Base-by-base conservation (phyloP, 64 coral and sea anemone species). In the Montipora foliosa region DNA sequence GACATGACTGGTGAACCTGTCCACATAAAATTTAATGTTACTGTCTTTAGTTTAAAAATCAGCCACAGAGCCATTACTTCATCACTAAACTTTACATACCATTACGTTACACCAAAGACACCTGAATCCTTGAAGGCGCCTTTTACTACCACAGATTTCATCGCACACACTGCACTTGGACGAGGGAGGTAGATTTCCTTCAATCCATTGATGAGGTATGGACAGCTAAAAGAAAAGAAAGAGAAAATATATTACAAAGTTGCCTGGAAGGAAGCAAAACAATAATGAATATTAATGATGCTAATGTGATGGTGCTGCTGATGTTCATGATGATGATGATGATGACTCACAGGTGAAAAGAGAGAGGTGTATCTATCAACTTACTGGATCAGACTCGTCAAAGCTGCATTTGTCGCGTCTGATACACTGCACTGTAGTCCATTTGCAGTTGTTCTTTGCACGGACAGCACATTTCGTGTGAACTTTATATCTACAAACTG, bases 71-170 rank as follows among this genome's bases (percentile, higher is more conserved):
- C 6, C 9, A 5, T 1, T 50, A 8, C 0, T 15, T 16, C 76
- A 11, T 6, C 9, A 49, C 5, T 46, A 15, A 17, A 11, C 8
- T 60, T 8, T 19, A 94, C 97, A 87, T 99, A 99, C 97, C 69
- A 90, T 94, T 72, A 91, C 22, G 37, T 96, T 96, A 94, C 97
- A 99, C 97, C 97, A 99, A 50, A 99, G 92, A 90, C 97, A 99
- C 78, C 91, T 94, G 75, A 89, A 91, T 16, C 96, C 97, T 47
- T 96, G 97, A 44, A 96, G 88, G 6, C 92, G 83, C 5, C 92
- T 88, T 88, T 94, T 96, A 74, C 97, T 96, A 48, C 97, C 95
- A 94, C 97, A 99, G 1, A 87, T 90, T 84, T 93, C 89, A 67
- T 99, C 90, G 66, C 97, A 99, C 3, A 99, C 97, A 87, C 77